Conservation (phyloP, 2,797 vertebrate genomes). For the Cebuella pygmaea region DNA sequence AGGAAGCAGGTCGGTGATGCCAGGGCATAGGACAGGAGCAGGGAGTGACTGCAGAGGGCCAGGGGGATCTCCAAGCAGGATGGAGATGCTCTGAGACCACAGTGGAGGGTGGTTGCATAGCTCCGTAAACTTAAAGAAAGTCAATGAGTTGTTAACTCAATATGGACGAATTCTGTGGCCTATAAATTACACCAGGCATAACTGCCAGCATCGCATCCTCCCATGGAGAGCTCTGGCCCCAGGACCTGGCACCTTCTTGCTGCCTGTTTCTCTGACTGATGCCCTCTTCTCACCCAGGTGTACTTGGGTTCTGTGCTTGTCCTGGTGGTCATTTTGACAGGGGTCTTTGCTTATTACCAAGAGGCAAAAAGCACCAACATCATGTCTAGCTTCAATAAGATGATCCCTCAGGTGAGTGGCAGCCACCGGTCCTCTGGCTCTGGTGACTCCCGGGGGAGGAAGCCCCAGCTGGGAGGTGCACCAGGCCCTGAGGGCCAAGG, state of each 20-base stretch:
- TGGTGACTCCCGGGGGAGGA: background rate
- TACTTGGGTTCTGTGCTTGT: conserved; percentile 87
- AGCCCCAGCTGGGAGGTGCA: background rate
- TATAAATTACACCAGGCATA: background rate
- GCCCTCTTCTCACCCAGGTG: conserved; percentile 78
- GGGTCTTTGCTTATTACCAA: conserved; percentile 89
- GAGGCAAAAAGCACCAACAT: conserved; percentile 91
- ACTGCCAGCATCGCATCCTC: background rate
- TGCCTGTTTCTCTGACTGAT: background rate
- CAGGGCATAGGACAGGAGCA: background rate
- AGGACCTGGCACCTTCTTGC: background rate
- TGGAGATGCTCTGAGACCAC: background rate
- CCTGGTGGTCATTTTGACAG: conserved; percentile 87
- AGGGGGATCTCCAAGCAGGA: background rate
- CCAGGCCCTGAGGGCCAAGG: background rate
- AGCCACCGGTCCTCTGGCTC: background rate
- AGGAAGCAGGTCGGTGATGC: background rate
- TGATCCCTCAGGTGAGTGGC: conserved; percentile 89
- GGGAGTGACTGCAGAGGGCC: background rate
- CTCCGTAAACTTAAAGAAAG: background rate
- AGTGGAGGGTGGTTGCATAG: background rate
- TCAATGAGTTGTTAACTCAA: background rate
- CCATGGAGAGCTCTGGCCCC: background rate
- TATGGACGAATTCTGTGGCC: background rate
- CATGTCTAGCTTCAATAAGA: conserved; percentile 89